Evolutionary conservation across 92 coral and sea anemone genomes (phyloP), one percentile per base, ranked within the genome.

Genomic region (Porites evermanni): DNA sequence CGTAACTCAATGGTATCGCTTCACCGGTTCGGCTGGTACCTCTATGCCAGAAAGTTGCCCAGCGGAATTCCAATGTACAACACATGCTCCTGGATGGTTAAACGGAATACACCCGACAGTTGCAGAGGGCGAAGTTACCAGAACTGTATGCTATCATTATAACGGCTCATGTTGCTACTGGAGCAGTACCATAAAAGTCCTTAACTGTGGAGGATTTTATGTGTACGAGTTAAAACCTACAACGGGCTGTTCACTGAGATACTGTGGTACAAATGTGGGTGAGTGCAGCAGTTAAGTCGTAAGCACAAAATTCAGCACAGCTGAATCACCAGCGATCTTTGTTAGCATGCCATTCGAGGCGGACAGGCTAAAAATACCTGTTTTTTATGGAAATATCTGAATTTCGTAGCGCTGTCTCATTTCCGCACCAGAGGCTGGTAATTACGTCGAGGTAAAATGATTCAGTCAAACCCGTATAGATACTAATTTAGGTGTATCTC

Each of bases 71-170:
- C 52, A 63, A 2, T 81, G 77, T 32, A 58, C 54, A 20, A 58
- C 86, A 6, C 3, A 8, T 56, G 38, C 23, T 53, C 67, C 86
- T 54, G 86, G 86, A 24, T 81, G 86, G 86, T 69, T 81, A 44
- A 69, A 69, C 24, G 86, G 86, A 17, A 59, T 53, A 21, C 86
- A 81, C 76, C 86, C 86, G 13, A 81, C 86, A 29, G 56, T 56
- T 11, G 86, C 86, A 4, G 78, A 81, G 10, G 86, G 78, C 58
- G 78, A 5, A 17, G 86, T 81, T 26, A 81, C 60, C 11, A 79
- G 73, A 19, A 64, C 59, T 44, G 83, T 51, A 19, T 79, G 83
- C 16, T 79, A 10, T 53, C 18, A 26, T 44, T 3, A 50, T 21
- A 10, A 19, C 58, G 13, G 12, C 14, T 6, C 1, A 23, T 79